Conservation (phyloP, 2,797 vertebrate genomes). For the Pogoniulus pusillus region DNA sequence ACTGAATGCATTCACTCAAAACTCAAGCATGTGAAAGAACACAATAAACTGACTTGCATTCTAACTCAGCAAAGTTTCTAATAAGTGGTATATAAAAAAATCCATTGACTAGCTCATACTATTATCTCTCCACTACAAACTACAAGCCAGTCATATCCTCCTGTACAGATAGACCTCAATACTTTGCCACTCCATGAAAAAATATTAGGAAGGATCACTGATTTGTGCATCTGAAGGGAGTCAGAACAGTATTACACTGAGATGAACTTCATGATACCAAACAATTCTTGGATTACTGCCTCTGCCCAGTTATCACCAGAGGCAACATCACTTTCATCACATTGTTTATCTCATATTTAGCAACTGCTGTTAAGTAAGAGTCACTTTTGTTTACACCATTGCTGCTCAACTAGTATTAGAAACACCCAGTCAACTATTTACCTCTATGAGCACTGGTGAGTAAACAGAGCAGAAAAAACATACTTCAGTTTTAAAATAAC, state of each 20-base stretch:
- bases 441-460: background rate
- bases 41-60: background rate
- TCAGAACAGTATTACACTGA: background rate
- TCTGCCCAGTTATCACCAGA: background rate
- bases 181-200: background rate
- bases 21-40: background rate
- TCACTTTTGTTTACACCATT: background rate
- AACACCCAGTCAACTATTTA: background rate
- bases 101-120: background rate
- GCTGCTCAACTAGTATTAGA: background rate
- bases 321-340: background rate
- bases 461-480: background rate
- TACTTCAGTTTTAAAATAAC: background rate
- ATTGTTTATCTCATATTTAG: background rate
- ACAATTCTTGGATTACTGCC: background rate
- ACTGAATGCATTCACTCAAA: background rate
- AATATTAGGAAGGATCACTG: rapidly evolving
- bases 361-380: background rate
- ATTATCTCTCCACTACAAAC: background rate
- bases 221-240: rapidly evolving
- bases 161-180: rapidly evolving
- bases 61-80: background rate
- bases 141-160: background rate
- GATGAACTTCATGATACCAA: background rate
- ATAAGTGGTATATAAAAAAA: background rate